These are phyloP conservation scores for sheep (Ovis aries) DNA, from an alignment of 2,113 vertebrate genomes.

Conservation along the genomic window ARS-UI_Ramb_v3.0 NC_056054.1:244428501-244429000, in stretches of 20 bases:
- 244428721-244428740: background rate
- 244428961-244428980: constrained; percentile 7
- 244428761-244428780: background rate
- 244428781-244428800: background rate
- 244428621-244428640: background rate
- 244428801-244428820: no score
- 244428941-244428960: background rate
- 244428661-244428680: background rate
- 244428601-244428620: background rate
- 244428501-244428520: background rate
- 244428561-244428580: background rate
- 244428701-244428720: background rate
- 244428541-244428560: background rate
- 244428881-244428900: background rate
- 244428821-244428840: background rate
- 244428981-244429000: background rate
- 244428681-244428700: no score
- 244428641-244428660: background rate
- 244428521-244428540: background rate
- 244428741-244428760: background rate
- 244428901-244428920: background rate
- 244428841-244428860: background rate
- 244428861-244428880: background rate
- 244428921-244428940: background rate
- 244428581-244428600: background rate